Percentiles rank a stretch among this genome's conserved stretches.
Evolutionary conservation across 2,797 vertebrate genomes (phyloP).

Genomic region (Sebastes ruberrimus): DNA sequence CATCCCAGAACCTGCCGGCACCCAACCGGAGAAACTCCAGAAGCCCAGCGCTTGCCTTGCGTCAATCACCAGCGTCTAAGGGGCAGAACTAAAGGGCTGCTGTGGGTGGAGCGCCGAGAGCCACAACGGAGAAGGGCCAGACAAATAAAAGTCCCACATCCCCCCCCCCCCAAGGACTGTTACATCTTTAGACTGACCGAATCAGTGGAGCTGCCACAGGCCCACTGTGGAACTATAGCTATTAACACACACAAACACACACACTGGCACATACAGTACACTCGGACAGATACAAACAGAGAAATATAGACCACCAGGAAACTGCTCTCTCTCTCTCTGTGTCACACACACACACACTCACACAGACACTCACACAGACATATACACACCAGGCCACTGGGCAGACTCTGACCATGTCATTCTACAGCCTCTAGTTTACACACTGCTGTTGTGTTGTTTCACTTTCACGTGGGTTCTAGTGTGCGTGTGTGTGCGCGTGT

Average conservation of each 20-base stretch:
- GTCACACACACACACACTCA: conserved; percentile 37
- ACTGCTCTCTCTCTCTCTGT: background rate
- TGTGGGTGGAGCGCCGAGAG: background rate
- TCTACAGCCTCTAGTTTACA: conserved; percentile 66
- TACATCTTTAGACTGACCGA: conserved; percentile 49
- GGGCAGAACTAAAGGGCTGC: background rate
- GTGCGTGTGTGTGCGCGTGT: background rate
- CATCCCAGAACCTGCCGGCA: conserved; percentile 86
- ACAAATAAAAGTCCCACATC: conserved; percentile 18
- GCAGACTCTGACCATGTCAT: conserved; percentile 59
- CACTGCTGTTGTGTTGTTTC: conserved; percentile 62
- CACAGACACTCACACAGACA: background rate
- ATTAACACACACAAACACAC: conserved; percentile 27
- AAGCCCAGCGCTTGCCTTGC: conserved; percentile 96
- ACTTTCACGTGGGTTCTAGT: conserved; percentile 17
- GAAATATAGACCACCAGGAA: conserved; percentile 89
- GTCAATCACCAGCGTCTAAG: conserved; percentile 95
- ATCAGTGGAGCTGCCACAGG: conserved; percentile 42
- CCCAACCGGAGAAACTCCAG: conserved; percentile 94
- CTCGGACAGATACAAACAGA: conserved; percentile 69
- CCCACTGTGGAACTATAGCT: conserved; percentile 53
- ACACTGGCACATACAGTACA: background rate
- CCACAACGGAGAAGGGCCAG: background rate
- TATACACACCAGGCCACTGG: conserved; percentile 43
- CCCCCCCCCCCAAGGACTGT: conserved; percentile 46